These are phyloP conservation scores for Noctua janthina DNA, from an alignment of 2,888 invertebrate genomes.

Conservation along the genomic window DNA sequence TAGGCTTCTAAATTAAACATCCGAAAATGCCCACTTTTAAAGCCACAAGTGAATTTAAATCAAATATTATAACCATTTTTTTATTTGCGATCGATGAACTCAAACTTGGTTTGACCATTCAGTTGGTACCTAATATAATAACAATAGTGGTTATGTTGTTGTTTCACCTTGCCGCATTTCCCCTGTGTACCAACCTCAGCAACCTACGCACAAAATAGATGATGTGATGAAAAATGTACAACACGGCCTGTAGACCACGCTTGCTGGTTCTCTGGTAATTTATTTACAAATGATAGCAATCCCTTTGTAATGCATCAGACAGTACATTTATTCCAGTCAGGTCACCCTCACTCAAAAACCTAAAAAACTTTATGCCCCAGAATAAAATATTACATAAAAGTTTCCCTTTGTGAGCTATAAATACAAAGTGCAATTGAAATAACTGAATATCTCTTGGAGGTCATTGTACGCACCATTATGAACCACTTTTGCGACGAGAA, in stretches of 20 bases:
- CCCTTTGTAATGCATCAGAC: neutral
- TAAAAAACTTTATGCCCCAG: neutral
- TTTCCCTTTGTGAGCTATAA: neutral
- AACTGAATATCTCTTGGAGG: neutral
- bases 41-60: neutral
- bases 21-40: neutral
- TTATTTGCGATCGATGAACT: neutral
- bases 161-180: neutral
- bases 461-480: neutral
- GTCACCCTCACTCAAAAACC: neutral
- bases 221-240: neutral
- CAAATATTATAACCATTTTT: neutral
- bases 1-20: neutral
- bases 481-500: neutral
- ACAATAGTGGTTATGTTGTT: neutral
- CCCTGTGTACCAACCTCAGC: neutral
- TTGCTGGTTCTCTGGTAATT: neutral
- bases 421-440: conserved; percentile 1
- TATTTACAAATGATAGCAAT: conserved; percentile 5
- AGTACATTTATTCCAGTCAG: neutral
- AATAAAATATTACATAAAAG: conserved; percentile 1
- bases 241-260: neutral
- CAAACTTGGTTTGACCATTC: neutral
- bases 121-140: neutral
- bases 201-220: neutral